Evolutionary conservation across 37 sponge, comb jelly and placozoan genomes (phyloP).

Genomic region (Petrosia ficiformis): DNA sequence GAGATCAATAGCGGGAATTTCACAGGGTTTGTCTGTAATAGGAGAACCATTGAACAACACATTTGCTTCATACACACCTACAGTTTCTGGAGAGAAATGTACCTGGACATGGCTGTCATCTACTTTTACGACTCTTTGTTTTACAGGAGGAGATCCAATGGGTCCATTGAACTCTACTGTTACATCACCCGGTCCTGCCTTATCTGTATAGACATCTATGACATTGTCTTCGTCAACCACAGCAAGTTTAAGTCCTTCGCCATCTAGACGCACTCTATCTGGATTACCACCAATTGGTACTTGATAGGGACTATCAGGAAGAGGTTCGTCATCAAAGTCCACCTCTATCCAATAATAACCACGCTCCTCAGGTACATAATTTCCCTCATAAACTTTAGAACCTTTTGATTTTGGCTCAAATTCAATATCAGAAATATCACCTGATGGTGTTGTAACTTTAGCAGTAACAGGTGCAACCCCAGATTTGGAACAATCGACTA

Average conservation of each 20-base stretch:
- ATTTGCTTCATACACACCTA: conserved; percentile 33
- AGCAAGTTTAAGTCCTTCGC: conserved; percentile 58
- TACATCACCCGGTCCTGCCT: conserved; percentile 78
- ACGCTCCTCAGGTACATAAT: conserved; percentile 46
- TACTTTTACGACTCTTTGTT: too few species aligned
- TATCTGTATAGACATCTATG: conserved; percentile 47
- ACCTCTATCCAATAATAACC: conserved; percentile 59
- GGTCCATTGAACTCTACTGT: conserved; percentile 19
- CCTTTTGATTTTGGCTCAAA: conserved; percentile 22
- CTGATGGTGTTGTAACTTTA: conserved; percentile 44
- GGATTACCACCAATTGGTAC: conserved; percentile 38
- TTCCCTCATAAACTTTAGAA: conserved; percentile 30
- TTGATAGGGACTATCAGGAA: conserved; percentile 62
- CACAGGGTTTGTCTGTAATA: conserved; percentile 9
- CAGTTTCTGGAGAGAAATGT: conserved; percentile 61
- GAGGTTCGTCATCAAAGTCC: conserved; percentile 41
- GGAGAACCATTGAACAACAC: conserved; percentile 29
- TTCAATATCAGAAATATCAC: conserved; percentile 4
- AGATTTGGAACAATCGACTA: conserved; percentile 54
- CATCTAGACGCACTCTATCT: conserved; percentile 36
- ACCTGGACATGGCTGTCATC: conserved; percentile 55
- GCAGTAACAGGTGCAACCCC: conserved; percentile 53
- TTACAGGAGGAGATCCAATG: too few species aligned
- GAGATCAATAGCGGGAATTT: conserved; percentile 43
- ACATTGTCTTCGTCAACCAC: conserved; percentile 40